Conservation (phyloP, 2,888 invertebrate species). For the Deilephila elpenor region DNA sequence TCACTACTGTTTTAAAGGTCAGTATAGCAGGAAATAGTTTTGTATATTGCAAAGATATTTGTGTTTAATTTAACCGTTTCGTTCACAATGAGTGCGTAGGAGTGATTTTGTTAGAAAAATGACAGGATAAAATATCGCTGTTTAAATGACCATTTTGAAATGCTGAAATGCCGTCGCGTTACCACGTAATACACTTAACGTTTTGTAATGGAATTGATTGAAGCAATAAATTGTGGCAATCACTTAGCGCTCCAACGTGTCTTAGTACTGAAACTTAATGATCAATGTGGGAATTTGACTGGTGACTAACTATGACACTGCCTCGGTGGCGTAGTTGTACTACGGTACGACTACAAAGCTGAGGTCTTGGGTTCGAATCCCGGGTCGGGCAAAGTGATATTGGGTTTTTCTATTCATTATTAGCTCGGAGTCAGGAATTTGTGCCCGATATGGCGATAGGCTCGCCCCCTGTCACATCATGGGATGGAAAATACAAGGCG, state of each 20-base stretch:
- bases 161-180: constrained; percentile 31
- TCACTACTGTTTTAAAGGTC: accelerated
- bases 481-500: too few species aligned
- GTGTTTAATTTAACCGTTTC: constrained; percentile 11
- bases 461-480: too few species aligned
- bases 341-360: too few species aligned
- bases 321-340: too few species aligned
- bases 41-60: background rate
- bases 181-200: constrained; percentile 35
- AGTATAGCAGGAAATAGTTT: background rate
- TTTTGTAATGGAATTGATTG: constrained; percentile 30
- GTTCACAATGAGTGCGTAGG: constrained; percentile 66
- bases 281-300: background rate
- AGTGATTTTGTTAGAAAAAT: constrained; percentile 66
- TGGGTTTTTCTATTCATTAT: too few species aligned
- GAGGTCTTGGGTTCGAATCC: too few species aligned
- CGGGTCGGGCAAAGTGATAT: too few species aligned
- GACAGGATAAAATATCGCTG: constrained; percentile 51
- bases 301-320: too few species aligned
- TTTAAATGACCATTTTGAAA: constrained; percentile 46
- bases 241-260: constrained; percentile 8
- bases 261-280: background rate
- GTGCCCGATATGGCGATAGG: too few species aligned
- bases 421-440: too few species aligned
- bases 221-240: constrained; percentile 22